Percentiles rank a stretch among this genome's conserved stretches.
Evolutionary conservation across 2,113 vertebrate genomes (phyloP).

Genomic region (Notechis scutatus): DNA sequence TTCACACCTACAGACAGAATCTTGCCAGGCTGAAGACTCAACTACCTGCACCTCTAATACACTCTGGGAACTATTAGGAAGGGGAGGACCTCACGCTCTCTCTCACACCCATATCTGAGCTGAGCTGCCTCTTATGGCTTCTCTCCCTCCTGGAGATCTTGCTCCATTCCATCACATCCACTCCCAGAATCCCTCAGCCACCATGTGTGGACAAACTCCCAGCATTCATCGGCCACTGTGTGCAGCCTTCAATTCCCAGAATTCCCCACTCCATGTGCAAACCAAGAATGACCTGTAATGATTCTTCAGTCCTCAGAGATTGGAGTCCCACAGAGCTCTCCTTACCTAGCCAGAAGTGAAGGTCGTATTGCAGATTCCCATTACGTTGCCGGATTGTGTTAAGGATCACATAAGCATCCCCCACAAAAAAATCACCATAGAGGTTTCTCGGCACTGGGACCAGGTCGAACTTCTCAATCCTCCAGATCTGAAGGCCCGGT

Average conservation of each 20-base stretch:
- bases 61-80: neutral
- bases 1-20: neutral
- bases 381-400: constrained; percentile 90
- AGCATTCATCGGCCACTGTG: neutral
- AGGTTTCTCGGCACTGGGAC: constrained; percentile 88
- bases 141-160: neutral
- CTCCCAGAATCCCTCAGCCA: neutral
- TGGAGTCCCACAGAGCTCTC: neutral
- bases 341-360: constrained; percentile 97
- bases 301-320: too few species aligned
- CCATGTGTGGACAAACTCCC: neutral
- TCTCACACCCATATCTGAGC: neutral
- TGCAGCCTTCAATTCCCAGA: neutral
- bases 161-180: neutral
- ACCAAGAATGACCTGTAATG: neutral
- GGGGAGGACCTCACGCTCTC: neutral
- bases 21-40: neutral
- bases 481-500: constrained; percentile 94
- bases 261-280: neutral
- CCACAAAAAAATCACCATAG: constrained; percentile 90
- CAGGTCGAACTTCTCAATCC: constrained; percentile 93
- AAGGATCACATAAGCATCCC: constrained; percentile 91
- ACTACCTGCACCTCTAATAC: neutral
- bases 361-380: constrained; percentile 88
- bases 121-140: neutral